Evolutionary conservation across 2,888 invertebrate genomes (phyloP).

Genomic region (Mimachlamys varia): DNA sequence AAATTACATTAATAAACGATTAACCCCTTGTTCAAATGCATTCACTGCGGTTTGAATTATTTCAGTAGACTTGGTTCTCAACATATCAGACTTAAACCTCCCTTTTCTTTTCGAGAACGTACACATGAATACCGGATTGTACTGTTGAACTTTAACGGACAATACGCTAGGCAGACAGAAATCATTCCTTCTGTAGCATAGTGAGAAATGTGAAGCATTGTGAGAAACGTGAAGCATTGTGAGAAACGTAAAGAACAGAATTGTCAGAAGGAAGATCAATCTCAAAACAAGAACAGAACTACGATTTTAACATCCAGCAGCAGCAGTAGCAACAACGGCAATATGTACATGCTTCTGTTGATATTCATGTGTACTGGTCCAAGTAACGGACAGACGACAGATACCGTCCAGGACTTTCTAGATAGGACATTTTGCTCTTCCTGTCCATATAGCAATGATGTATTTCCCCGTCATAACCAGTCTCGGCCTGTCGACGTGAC

Average conservation of each 20-base stretch:
- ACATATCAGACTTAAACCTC: background rate
- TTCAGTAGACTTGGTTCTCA: background rate
- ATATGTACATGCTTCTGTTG: background rate
- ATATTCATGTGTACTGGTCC: background rate
- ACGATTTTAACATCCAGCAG: background rate
- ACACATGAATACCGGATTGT: background rate
- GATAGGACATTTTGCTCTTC: conserved; percentile 33
- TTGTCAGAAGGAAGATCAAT: background rate
- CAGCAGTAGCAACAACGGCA: background rate
- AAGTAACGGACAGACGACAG: background rate
- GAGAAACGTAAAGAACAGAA: background rate
- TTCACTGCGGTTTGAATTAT: background rate
- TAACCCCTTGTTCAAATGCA: background rate
- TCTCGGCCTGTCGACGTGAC: conserved; percentile 39
- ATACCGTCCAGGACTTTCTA: conserved; percentile 21
- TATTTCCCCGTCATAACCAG: conserved; percentile 43
- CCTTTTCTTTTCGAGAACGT: background rate
- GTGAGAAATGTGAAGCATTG: background rate
- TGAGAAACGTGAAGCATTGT: background rate
- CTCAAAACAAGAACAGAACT: background rate
- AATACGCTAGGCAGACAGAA: background rate
- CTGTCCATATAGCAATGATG: conserved; percentile 39
- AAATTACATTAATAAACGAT: conserved; percentile 34
- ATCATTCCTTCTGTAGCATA: background rate
- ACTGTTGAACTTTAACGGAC: background rate